Evolutionary conservation across 1,140 invertebrate species (phyloP).

Genomic region (Nixonia krombeini): DNA sequence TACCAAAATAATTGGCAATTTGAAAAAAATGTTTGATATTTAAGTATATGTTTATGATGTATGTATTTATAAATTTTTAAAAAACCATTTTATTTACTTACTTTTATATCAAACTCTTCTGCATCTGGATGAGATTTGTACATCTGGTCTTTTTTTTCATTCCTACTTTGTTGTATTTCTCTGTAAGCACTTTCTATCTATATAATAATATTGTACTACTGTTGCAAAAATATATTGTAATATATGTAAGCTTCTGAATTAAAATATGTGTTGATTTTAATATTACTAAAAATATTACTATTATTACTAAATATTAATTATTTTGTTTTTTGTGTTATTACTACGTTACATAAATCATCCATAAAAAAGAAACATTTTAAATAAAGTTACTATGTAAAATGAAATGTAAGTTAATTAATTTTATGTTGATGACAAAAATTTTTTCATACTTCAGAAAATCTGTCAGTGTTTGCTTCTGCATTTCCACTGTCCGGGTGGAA

Average conservation of each 20-base stretch:
- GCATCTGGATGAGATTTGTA: constrained; percentile 62
- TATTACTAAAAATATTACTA: no score
- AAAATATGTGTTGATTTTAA: no score
- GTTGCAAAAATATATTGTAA: not conserved
- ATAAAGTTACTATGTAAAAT: no score
- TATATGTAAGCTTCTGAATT: not conserved
- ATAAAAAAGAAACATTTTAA: no score
- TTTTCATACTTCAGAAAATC: constrained; percentile 78
- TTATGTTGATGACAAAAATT: no score
- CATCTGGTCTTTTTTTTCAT: constrained; percentile 70
- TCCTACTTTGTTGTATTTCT: constrained; percentile 60
- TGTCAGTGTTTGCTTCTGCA: constrained; percentile 76
- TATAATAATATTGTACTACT: constrained; percentile 5
- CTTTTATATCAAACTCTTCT: constrained; percentile 72
- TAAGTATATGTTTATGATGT: not conserved
- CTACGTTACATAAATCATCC: no score
- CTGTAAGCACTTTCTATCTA: constrained; percentile 75
- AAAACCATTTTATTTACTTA: constrained; percentile 45
- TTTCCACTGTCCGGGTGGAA: constrained; percentile 87
- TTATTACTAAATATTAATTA: not conserved
- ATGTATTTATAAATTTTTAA: constrained; percentile 1
- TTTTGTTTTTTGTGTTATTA: no score
- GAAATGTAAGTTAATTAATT: no score
- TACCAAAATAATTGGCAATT: not conserved
- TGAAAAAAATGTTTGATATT: not conserved